These are phyloP conservation scores for Julus scandinavius DNA, from an alignment of 2,888 invertebrate genomes.

Conservation along the genomic window DNA sequence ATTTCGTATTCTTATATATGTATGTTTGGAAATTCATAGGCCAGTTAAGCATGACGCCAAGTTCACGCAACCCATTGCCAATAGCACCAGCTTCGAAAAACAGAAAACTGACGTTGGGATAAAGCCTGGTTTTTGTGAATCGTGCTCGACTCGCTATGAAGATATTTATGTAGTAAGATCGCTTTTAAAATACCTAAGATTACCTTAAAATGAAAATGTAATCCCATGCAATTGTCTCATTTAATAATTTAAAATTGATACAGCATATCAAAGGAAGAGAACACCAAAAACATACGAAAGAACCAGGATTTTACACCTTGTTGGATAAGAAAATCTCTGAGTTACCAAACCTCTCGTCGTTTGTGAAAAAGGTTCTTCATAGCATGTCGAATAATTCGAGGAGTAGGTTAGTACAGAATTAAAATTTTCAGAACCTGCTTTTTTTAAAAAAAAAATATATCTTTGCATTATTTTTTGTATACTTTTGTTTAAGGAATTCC, in stretches of 20 bases:
- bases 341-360: neutral
- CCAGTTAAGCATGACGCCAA: neutral
- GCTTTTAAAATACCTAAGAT: neutral
- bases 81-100: neutral
- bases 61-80: neutral
- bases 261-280: neutral
- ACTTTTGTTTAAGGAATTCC: too few relatives aligned
- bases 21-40: neutral
- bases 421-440: neutral
- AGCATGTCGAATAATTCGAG: neutral
- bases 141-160: neutral
- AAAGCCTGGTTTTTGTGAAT: conserved; percentile 30
- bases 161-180: neutral
- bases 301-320: neutral
- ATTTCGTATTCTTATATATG: neutral
- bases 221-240: neutral
- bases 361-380: neutral
- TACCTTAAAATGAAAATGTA: neutral
- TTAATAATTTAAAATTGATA: neutral
- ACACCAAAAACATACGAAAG: neutral
- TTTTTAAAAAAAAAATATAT: too few relatives aligned
- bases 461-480: too few relatives aligned
- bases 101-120: neutral
- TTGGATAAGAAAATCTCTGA: conserved; percentile 4
- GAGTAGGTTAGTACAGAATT: neutral